Percentiles rank a stretch among this genome's conserved stretches.
phyloP scores from a whole-genome alignment of 2,113 vertebrate genomes.

The Caretta caretta region DNA sequence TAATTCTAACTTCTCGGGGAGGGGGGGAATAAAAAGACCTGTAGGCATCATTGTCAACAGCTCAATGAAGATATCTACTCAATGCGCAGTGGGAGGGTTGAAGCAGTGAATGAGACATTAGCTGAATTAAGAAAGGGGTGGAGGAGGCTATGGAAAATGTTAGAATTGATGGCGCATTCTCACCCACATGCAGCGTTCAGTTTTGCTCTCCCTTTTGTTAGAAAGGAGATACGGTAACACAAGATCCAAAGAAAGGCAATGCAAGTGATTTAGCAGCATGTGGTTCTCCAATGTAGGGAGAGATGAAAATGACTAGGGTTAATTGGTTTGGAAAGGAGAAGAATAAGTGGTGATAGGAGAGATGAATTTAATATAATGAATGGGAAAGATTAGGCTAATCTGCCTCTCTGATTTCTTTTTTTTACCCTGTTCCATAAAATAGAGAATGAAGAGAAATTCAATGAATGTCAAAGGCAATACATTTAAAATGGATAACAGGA shows the following conservation, averaged over 20 bases:
- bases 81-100: neutral
- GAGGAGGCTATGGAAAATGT: neutral
- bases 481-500: neutral
- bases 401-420: neutral
- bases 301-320: neutral
- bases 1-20: neutral
- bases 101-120: neutral
- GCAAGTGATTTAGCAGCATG: neutral
- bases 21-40: neutral
- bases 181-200: neutral
- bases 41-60: neutral
- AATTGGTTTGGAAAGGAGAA: neutral
- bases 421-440: neutral
- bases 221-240: neutral
- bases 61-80: neutral
- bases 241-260: neutral
- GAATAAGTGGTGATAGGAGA: neutral
- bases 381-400: neutral
- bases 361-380: neutral
- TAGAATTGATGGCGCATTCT: conserved; percentile 17
- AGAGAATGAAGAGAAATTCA: neutral
- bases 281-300: neutral
- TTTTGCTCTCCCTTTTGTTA: neutral
- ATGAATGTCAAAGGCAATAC: neutral
- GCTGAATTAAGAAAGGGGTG: conserved; percentile 5